Percentiles rank a stretch among this genome's conserved stretches.
Conservation (phyloP, 2,113 vertebrate species). For the Anarrhichthys ocellatus region DNA sequence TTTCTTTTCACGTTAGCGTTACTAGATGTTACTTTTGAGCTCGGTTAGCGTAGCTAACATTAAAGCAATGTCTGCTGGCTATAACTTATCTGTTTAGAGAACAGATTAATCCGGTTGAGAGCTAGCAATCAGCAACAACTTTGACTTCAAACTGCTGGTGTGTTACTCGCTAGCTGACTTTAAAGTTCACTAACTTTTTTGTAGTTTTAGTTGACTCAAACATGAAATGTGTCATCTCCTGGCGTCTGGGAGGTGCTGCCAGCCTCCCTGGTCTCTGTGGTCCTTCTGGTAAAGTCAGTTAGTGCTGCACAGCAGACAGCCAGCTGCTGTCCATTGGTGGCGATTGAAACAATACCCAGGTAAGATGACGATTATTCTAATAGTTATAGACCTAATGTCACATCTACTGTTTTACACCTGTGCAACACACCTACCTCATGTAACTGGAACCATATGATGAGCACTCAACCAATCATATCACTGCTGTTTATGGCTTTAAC, state of each 20-base stretch:
- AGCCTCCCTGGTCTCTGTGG: neutral
- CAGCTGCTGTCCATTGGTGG: too few relatives aligned
- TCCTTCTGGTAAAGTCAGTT: neutral
- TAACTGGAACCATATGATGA: neutral
- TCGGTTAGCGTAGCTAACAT: neutral
- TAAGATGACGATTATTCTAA: neutral
- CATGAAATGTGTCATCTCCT: neutral
- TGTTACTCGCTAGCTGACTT: too few relatives aligned
- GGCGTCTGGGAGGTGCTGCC: too few relatives aligned
- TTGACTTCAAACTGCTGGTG: neutral
- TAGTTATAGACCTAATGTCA: neutral
- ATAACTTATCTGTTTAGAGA: neutral
- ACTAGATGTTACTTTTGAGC: neutral
- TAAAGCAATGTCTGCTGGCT: neutral
- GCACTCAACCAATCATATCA: neutral
- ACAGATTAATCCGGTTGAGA: neutral
- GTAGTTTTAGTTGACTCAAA: neutral
- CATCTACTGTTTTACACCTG: neutral
- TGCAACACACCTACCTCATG: neutral
- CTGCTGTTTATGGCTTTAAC: neutral
- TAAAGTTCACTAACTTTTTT: neutral
- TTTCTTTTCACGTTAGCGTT: neutral
- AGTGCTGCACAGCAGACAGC: neutral
- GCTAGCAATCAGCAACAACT: neutral
- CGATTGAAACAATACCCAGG: neutral